These are phyloP conservation scores for Gymnocypris eckloni DNA, from an alignment of 2,797 vertebrate genomes.

Conservation along the genomic window DNA sequence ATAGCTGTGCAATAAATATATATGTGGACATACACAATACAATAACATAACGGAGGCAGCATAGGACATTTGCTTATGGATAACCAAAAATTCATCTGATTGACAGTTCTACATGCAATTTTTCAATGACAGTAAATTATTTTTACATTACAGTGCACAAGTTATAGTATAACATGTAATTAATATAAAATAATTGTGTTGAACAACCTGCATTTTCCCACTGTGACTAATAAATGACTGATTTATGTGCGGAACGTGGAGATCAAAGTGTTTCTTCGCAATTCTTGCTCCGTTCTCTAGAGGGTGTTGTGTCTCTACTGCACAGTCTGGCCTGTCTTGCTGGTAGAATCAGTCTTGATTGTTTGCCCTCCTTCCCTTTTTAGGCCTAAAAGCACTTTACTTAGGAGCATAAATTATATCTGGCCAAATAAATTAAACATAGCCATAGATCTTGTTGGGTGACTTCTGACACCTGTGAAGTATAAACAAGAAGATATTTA, in stretches of 20 bases:
- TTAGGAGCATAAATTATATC: background rate
- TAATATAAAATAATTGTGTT: background rate
- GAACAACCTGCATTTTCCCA: background rate
- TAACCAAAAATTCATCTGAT: background rate
- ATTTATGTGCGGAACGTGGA: background rate
- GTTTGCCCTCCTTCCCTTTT: background rate
- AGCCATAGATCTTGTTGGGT: conserved; percentile 62
- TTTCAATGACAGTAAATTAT: background rate
- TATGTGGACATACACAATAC: background rate
- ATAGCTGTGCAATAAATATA: conserved; percentile 33
- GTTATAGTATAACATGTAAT: background rate
- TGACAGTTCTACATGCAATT: conserved; percentile 2
- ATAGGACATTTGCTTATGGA: background rate
- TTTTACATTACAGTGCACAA: background rate
- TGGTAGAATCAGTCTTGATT: background rate
- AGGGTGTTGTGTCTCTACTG: background rate
- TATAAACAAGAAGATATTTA: background rate
- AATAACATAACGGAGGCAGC: background rate
- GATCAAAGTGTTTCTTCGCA: background rate
- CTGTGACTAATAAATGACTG: background rate
- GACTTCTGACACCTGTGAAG: conserved; percentile 67
- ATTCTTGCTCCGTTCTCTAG: conserved; percentile 3
- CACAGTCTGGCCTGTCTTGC: background rate
- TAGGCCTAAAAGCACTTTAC: background rate
- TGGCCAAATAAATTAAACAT: conserved; percentile 61